Percentiles rank a stretch among this genome's conserved stretches.
These are phyloP conservation scores for Callimorpha dominula DNA, from an alignment of 2,888 invertebrate genomes.

Conservation along the genomic window DNA sequence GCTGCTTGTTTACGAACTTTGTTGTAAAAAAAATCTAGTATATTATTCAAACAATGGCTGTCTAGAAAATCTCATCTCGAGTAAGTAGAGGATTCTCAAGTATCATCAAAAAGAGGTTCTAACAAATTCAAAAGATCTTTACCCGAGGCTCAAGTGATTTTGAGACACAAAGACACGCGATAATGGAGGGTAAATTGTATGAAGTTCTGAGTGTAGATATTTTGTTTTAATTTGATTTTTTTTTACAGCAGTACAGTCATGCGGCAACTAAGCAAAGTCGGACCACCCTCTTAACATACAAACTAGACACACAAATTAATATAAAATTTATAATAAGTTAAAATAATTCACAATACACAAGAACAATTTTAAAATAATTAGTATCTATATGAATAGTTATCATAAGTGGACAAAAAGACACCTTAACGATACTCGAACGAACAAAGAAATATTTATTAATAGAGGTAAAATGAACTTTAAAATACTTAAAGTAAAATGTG, in stretches of 20 bases:
- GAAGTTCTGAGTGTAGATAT: neutral
- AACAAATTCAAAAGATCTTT: conserved; percentile 41
- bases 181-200: conserved; percentile 16
- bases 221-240: neutral
- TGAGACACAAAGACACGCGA: conserved; percentile 24
- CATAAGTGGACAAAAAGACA: too few relatives aligned
- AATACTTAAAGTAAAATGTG: too few relatives aligned
- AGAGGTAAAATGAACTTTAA: too few relatives aligned
- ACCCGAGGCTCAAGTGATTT: conserved; percentile 42
- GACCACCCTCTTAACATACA: neutral
- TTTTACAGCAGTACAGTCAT: neutral
- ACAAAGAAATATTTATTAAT: too few relatives aligned
- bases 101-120: conserved; percentile 32
- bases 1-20: neutral
- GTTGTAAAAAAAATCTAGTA: neutral
- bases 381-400: too few relatives aligned
- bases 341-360: too few relatives aligned
- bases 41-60: conserved; percentile 10
- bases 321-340: neutral
- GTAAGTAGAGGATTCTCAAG: conserved; percentile 28
- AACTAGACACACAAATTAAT: neutral
- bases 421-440: too few relatives aligned
- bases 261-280: neutral
- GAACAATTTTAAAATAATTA: too few relatives aligned
- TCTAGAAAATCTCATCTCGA: conserved; percentile 19